Percentiles rank a stretch among this genome's conserved stretches.
Evolutionary conservation across 2,113 vertebrate genomes (phyloP).

Genomic region (Genyomyrus donnyi): DNA sequence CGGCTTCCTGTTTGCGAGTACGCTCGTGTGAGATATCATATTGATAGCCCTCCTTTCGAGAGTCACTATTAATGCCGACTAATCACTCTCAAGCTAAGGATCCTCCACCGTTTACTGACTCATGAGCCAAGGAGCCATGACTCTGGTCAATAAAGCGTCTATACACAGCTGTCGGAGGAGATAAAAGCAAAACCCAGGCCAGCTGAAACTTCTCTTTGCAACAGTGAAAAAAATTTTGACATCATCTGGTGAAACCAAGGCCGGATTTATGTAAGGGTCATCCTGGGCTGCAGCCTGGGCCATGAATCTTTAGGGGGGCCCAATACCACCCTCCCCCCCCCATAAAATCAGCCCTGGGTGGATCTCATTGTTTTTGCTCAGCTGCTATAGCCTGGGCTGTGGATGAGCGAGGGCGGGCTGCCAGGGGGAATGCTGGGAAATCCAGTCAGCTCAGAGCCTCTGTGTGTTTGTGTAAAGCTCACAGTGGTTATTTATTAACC

Average conservation of each 20-base stretch:
- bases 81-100: neutral
- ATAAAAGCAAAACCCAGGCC: neutral
- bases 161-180: neutral
- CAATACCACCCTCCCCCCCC: neutral
- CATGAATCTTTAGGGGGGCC: neutral
- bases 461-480: neutral
- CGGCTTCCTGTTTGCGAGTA: neutral
- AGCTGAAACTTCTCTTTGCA: neutral
- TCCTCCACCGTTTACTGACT: neutral
- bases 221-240: neutral
- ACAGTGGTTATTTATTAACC: slow-evolving; percentile 16
- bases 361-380: neutral
- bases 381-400: neutral
- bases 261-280: neutral
- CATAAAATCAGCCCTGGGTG: neutral
- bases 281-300: neutral
- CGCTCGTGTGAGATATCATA: neutral
- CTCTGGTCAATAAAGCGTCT: neutral
- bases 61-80: neutral
- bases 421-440: neutral
- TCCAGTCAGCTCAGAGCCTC: neutral
- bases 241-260: neutral
- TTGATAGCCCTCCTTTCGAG: neutral
- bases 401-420: neutral
- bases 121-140: neutral